Conservation (phyloP, 2,113 vertebrate genomes). For the Lichenostomus cassidix region DNA sequence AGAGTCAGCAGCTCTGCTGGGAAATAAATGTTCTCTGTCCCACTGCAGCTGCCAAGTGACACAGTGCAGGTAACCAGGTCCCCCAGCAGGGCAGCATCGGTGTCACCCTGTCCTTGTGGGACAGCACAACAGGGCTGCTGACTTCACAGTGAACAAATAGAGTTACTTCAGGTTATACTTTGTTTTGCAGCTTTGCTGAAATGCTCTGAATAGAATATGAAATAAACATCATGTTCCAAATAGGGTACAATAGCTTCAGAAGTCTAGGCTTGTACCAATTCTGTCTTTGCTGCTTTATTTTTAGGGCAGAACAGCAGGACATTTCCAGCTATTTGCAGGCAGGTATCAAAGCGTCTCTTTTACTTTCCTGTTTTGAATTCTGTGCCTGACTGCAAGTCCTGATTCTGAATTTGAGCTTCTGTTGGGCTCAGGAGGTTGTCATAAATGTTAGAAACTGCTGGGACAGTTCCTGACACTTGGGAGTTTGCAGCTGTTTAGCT, state of each 20-base stretch:
- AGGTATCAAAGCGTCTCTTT: neutral
- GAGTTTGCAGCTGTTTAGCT: neutral
- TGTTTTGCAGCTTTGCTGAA: neutral
- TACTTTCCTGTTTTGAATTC: neutral
- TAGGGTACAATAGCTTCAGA: fast-evolving
- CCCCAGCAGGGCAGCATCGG: neutral
- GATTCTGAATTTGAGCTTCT: neutral
- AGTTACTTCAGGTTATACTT: neutral
- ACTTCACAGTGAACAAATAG: neutral
- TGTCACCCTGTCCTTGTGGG: neutral
- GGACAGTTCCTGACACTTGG: neutral
- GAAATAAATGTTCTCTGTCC: neutral
- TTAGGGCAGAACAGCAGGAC: fast-evolving
- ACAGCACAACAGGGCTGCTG: neutral
- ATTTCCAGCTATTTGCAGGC: neutral
- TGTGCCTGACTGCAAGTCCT: neutral
- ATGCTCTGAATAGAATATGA: neutral
- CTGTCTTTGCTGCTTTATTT: neutral
- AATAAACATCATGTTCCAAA: neutral
- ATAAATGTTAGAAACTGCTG: neutral
- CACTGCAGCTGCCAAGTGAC: neutral
- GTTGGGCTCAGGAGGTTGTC: neutral
- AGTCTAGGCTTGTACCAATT: neutral
- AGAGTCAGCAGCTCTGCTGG: no score
- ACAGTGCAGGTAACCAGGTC: fast-evolving